phyloP scores from a whole-genome alignment of 2,888 invertebrate genomes.

The Aporophyla lueneburgensis region DNA sequence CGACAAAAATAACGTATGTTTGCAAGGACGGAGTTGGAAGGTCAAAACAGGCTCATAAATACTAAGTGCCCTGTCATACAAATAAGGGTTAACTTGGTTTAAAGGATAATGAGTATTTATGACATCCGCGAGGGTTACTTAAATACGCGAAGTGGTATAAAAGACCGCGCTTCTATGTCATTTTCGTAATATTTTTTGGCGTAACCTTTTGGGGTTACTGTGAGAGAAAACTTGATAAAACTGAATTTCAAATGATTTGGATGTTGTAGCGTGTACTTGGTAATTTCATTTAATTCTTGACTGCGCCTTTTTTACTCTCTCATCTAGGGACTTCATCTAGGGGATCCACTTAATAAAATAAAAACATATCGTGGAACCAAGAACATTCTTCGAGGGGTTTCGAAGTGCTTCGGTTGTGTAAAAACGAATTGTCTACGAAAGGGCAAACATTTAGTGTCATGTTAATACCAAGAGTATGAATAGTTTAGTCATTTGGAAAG shows the following conservation, averaged over 20 bases:
- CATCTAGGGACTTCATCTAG: background rate
- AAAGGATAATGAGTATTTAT: conserved; percentile 65
- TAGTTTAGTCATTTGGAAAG: background rate
- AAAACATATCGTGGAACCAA: background rate
- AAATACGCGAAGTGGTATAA: conserved; percentile 18
- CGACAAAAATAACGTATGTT: conserved; percentile 29
- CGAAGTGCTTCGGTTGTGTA: background rate
- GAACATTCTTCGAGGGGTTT: background rate
- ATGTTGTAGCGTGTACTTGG: conserved; percentile 5
- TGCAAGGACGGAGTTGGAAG: conserved; percentile 49
- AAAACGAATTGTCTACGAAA: background rate
- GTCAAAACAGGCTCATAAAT: conserved; percentile 61
- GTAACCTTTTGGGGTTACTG: conserved; percentile 13
- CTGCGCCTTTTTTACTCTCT: background rate
- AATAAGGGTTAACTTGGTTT: conserved; percentile 57
- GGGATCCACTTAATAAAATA: too few species aligned
- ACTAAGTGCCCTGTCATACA: conserved; percentile 54
- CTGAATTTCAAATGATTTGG: background rate
- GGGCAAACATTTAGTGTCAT: background rate
- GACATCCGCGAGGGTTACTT: conserved; percentile 45
- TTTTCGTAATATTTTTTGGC: conserved; percentile 32
- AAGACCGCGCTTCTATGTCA: conserved; percentile 15
- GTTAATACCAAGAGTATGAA: background rate
- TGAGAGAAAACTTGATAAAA: background rate
- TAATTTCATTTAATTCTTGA: conserved; percentile 18